Conservation (phyloP, 2,113 vertebrate genomes). For the Cyanoderma ruficeps region DNA sequence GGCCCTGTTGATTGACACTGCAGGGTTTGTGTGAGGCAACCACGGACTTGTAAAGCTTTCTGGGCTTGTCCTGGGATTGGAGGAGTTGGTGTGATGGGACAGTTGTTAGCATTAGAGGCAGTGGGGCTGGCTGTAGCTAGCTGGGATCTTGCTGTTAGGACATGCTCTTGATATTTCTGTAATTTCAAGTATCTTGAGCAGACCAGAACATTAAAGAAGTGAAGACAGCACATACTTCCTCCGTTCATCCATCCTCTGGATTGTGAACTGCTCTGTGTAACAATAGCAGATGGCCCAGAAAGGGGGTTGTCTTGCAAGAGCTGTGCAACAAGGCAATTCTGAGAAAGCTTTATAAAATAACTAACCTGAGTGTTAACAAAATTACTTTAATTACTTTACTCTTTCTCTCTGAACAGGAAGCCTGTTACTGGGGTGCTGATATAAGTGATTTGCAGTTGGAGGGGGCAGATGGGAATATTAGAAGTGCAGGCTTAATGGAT, state of each 20-base stretch:
- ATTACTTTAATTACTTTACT: background rate
- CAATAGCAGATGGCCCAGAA: background rate
- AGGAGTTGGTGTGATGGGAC: background rate
- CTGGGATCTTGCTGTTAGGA: background rate
- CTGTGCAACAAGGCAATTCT: background rate
- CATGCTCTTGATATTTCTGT: background rate
- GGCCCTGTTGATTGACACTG: background rate
- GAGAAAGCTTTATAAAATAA: background rate
- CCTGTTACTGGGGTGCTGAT: conserved; percentile 84
- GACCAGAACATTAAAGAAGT: background rate
- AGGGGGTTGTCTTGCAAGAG: background rate
- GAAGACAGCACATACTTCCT: background rate
- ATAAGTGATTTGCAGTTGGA: conserved; percentile 81
- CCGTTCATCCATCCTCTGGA: background rate
- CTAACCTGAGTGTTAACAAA: background rate
- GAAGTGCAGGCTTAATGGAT: conserved; percentile 72
- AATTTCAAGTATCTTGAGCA: background rate
- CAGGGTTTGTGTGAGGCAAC: background rate
- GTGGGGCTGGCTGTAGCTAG: background rate
- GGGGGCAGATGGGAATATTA: conserved; percentile 80
- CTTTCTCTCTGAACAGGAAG: conserved; percentile 68
- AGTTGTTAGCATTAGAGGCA: background rate
- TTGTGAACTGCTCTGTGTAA: background rate
- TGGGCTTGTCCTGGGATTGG: rapidly evolving
- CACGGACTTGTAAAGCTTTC: background rate